A percentile compares a stretch with the other conserved stretches of the same genome.
phyloP scores from a whole-genome alignment of 2,797 vertebrate species.

The Lepus oiostolus region DNA sequence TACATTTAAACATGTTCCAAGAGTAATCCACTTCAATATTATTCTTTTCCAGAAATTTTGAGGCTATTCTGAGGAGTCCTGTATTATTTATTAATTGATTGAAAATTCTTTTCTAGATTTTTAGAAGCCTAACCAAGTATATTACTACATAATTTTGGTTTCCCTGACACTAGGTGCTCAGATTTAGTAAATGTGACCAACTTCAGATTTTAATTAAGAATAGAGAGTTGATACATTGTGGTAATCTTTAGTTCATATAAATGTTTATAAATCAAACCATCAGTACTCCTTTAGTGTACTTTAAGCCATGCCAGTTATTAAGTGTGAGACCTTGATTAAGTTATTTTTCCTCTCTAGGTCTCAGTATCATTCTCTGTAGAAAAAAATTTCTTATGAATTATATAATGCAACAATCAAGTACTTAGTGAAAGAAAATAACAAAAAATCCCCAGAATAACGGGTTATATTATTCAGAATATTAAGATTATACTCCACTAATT shows the following conservation, averaged over 20 bases:
- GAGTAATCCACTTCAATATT: neutral
- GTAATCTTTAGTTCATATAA: slow-evolving; percentile 32
- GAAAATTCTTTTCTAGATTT: slow-evolving; percentile 35
- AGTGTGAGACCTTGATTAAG: neutral
- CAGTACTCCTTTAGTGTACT: neutral
- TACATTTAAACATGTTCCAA: neutral
- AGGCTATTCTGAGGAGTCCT: neutral
- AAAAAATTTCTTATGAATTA: slow-evolving; percentile 35
- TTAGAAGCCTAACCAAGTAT: slow-evolving; percentile 7
- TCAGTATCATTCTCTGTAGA: slow-evolving; percentile 42
- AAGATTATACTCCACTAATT: neutral
- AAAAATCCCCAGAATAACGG: neutral
- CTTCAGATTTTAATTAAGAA: slow-evolving; percentile 27
- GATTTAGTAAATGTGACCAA: neutral
- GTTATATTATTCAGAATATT: slow-evolving; percentile 50
- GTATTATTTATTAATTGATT: neutral
- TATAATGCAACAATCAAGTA: slow-evolving; percentile 25
- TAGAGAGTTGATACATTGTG: neutral
- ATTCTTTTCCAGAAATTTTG: slow-evolving; percentile 16
- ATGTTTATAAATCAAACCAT: slow-evolving; percentile 26
- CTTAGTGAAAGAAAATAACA: slow-evolving; percentile 18
- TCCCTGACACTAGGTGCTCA: neutral
- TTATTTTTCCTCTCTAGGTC: slow-evolving; percentile 16
- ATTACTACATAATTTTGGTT: neutral
- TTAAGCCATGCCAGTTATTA: slow-evolving; percentile 5